Evolutionary conservation across 2,888 invertebrate genomes (phyloP), one percentile per base, ranked within the genome.

Genomic region (Cephus pulcher): DNA sequence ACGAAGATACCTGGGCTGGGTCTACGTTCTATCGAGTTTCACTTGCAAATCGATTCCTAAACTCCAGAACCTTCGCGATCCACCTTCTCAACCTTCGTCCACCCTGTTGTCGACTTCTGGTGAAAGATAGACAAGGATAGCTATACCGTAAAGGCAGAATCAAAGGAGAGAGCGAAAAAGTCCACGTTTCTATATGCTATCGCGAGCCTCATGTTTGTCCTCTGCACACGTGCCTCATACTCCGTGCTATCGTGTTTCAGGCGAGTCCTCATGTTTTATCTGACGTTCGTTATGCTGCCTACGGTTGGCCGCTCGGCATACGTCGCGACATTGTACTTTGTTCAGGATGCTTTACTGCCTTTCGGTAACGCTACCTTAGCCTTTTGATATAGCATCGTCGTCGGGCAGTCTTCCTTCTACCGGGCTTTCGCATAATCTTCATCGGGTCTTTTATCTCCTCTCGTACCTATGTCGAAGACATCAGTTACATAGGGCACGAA

Each of bases 41-140:
- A 85, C 88, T 89, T 89, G 89, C 88, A 89, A 89, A 89, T 89
- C 88, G 86, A 89, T 86, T 86, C 85, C 89, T 89, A 89, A 89
- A 88, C 87, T 88, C 56, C 9, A 23, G 23, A 56, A 56, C 56
- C 56, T 56, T 23, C 84, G 75, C 74, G 78, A 73, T 82, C 75
- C 78, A 73, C 76, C 79, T 73, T 69, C 77, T 74, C 77, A 76
- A 76, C 75, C 75, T 78, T 79, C 76, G 32, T 32, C 11, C 68
- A 34, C 73, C 76, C 40, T 68, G 40, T 32, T 70, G 80, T 56
- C 23, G 56, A 23, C 23, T 56, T 23, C 23, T 56, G 56, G 23
- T 9, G 56, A 56, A 56, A 9, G 56, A 56, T 77, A 77, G 79
- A 79, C 76, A 81, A 80, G 78, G 79, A 77, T 75, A 37, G 34